These are phyloP conservation scores for Cecropterus lyciades DNA, from an alignment of 1,140 invertebrate species.

Conservation along the genomic window DNA sequence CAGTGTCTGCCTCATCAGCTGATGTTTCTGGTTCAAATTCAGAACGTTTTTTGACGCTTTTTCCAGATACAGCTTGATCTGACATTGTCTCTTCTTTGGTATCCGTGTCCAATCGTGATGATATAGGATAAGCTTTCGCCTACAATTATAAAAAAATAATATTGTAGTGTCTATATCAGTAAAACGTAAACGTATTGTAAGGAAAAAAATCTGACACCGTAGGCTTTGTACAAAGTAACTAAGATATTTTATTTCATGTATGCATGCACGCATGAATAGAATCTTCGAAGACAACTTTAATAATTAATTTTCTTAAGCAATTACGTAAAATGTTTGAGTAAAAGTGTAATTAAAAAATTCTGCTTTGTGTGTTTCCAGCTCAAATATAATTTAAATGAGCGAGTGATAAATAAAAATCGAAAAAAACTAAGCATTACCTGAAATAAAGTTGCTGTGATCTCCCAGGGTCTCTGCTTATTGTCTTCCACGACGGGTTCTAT, in stretches of 20 bases:
- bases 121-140: slow-evolving; percentile 88
- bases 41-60: slow-evolving; percentile 59
- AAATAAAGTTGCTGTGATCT: slow-evolving; percentile 88
- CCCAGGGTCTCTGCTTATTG: slow-evolving; percentile 89
- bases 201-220: no score
- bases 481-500: slow-evolving; percentile 90
- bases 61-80: slow-evolving; percentile 47
- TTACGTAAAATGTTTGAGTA: no score
- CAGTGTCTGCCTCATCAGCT: slow-evolving; percentile 86
- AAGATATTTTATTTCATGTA: no score
- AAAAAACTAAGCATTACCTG: no score
- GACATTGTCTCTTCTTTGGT: slow-evolving; percentile 58
- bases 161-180: background rate
- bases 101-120: slow-evolving; percentile 81
- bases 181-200: background rate
- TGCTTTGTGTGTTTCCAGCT: no score
- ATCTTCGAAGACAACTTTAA: no score
- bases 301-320: no score
- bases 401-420: no score
- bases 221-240: no score
- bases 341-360: no score
- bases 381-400: no score
- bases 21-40: slow-evolving; percentile 86
- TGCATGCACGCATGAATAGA: no score
- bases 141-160: slow-evolving; percentile 60